phyloP scores from a whole-genome alignment of 2,797 vertebrate genomes.

The Poecile montanus region DNA sequence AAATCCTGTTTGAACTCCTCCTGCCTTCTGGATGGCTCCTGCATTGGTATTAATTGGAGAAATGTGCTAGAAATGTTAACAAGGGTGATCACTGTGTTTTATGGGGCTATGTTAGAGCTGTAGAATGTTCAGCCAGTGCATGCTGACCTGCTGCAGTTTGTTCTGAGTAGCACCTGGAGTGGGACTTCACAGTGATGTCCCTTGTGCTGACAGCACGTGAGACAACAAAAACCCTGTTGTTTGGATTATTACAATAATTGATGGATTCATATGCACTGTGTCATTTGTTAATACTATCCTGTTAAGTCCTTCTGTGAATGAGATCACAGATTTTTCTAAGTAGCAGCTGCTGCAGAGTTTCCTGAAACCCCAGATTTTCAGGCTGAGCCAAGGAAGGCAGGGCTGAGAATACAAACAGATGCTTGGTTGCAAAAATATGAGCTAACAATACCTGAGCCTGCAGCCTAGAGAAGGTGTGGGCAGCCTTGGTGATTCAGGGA shows the following conservation, averaged over 20 bases:
- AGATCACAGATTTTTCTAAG: conserved; percentile 6
- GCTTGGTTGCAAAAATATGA: not conserved
- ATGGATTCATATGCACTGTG: not conserved
- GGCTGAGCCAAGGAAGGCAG: not conserved
- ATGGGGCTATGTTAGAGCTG: not conserved
- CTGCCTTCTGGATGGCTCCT: not conserved
- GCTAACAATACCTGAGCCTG: not conserved
- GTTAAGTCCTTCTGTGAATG: not conserved
- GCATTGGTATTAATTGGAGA: not conserved
- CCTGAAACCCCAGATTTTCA: not conserved
- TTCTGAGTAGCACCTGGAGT: not conserved
- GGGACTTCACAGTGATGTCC: not conserved
- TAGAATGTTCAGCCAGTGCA: not conserved
- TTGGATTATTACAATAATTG: not conserved
- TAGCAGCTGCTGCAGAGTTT: conserved; percentile 2
- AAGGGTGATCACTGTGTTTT: not conserved
- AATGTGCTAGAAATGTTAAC: not conserved
- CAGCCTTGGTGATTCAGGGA: not conserved
- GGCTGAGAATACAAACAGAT: not conserved
- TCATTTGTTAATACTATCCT: not conserved
- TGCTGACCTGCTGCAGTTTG: not conserved
- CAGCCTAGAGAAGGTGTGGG: not conserved
- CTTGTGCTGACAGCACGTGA: not conserved
- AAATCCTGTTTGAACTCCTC: not conserved
- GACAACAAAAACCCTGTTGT: not conserved